Evolutionary conservation across 2,888 invertebrate genomes (phyloP).

Genomic region (Drosophila mimetica): DNA sequence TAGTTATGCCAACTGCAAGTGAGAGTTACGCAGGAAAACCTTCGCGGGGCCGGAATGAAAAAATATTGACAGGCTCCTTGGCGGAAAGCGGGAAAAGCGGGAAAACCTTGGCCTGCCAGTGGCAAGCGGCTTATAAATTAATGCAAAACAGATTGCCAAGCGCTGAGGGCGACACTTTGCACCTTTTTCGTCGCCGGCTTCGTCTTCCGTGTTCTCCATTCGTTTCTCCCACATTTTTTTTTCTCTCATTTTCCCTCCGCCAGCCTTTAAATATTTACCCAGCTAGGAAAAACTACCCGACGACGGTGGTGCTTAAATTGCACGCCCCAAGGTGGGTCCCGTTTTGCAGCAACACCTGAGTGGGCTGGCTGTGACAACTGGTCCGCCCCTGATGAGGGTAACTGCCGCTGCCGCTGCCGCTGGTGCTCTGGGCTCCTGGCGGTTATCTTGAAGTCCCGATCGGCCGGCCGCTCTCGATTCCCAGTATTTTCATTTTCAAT

Average conservation of each 20-base stretch:
- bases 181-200: conserved; percentile 54
- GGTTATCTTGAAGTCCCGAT: conserved; percentile 59
- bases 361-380: conserved; percentile 39
- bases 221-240: not conserved
- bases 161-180: conserved; percentile 77
- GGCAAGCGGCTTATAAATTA: conserved; percentile 79
- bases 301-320: conserved; percentile 21
- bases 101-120: conserved; percentile 49
- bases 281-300: conserved; percentile 55
- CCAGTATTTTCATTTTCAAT: conserved; percentile 73
- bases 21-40: conserved; percentile 65
- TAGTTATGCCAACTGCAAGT: conserved; percentile 72
- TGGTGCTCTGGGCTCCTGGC: conserved; percentile 6
- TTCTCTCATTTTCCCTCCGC: conserved; percentile 7
- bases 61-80: conserved; percentile 71
- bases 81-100: not conserved
- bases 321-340: conserved; percentile 38
- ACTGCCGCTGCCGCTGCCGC: too few species aligned
- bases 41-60: conserved; percentile 31
- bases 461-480: conserved; percentile 62
- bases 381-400: conserved; percentile 69
- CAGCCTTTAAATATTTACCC: conserved; percentile 70
- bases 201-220: conserved; percentile 14
- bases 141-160: conserved; percentile 75
- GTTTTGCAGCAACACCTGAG: conserved; percentile 66